phyloP scores from a whole-genome alignment of 2,113 vertebrate species.

The Poeciliopsis turrubarensis region DNA sequence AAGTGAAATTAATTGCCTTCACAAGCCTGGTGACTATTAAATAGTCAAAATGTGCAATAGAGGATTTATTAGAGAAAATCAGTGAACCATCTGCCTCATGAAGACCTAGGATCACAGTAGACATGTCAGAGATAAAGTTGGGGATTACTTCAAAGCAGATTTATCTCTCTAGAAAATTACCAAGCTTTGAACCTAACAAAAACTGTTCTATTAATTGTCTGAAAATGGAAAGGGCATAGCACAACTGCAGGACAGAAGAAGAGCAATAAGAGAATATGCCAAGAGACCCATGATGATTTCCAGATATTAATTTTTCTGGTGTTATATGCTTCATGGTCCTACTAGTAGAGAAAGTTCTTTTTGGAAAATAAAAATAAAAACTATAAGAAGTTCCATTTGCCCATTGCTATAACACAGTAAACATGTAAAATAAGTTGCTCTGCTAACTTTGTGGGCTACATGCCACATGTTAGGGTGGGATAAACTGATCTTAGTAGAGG shows the following conservation, averaged over 20 bases:
- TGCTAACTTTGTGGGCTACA: neutral
- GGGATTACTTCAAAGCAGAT: neutral
- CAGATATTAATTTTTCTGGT: neutral
- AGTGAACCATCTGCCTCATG: neutral
- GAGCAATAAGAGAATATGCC: neutral
- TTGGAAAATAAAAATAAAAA: neutral
- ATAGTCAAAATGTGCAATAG: neutral
- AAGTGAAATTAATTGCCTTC: too few relatives aligned
- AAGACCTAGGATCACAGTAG: neutral
- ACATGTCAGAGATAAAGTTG: neutral
- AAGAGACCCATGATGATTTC: too few relatives aligned
- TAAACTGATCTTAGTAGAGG: neutral
- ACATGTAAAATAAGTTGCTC: neutral
- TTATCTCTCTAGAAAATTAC: neutral
- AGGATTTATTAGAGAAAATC: neutral
- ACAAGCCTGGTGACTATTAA: too few relatives aligned
- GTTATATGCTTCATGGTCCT: neutral
- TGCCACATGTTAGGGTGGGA: neutral
- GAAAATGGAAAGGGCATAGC: neutral
- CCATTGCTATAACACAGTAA: neutral
- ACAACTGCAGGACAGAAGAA: neutral
- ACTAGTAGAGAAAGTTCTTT: neutral
- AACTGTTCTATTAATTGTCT: neutral
- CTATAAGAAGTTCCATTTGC: neutral
- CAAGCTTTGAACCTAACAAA: neutral